Conservation (phyloP, 1,140 invertebrate species). For the Mamestra configurata region DNA sequence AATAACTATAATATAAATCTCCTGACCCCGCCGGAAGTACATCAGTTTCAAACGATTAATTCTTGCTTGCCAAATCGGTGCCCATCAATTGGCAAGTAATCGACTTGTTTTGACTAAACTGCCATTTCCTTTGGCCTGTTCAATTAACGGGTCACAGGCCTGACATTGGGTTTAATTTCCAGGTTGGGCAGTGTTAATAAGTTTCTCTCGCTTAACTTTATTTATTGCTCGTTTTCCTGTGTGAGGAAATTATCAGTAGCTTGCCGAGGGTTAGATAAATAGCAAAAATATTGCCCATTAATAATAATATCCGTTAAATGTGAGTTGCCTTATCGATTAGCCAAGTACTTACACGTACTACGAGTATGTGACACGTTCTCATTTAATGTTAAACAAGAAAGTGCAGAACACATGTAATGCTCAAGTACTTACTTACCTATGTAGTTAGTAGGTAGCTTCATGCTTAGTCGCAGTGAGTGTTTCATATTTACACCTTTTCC, state of each 20-base stretch:
- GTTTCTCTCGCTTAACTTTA: background rate
- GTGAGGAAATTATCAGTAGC: background rate
- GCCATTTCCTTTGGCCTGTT: constrained; percentile 9
- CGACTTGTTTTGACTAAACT: constrained; percentile 57
- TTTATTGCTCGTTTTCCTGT: background rate
- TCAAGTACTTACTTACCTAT: background rate
- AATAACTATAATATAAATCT: constrained; percentile 14
- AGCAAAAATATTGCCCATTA: background rate
- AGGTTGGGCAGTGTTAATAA: background rate
- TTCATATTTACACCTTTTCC: constrained; percentile 65
- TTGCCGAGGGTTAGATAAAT: background rate
- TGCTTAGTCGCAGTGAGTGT: constrained; percentile 53
- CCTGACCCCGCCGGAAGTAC: constrained; percentile 31
- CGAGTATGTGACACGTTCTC: background rate
- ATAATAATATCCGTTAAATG: background rate
- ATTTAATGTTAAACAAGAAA: constrained; percentile 10
- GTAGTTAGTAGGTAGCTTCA: background rate
- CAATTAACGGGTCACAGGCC: background rate
- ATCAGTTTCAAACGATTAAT: constrained; percentile 35
- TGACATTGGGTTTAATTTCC: background rate
- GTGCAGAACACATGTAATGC: background rate
- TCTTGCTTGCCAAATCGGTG: constrained; percentile 46
- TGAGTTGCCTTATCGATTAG: background rate
- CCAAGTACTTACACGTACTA: no score
- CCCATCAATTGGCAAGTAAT: constrained; percentile 50